Evolutionary conservation across 2,888 invertebrate genomes (phyloP).

Genomic region (Euplagia quadripunctaria): DNA sequence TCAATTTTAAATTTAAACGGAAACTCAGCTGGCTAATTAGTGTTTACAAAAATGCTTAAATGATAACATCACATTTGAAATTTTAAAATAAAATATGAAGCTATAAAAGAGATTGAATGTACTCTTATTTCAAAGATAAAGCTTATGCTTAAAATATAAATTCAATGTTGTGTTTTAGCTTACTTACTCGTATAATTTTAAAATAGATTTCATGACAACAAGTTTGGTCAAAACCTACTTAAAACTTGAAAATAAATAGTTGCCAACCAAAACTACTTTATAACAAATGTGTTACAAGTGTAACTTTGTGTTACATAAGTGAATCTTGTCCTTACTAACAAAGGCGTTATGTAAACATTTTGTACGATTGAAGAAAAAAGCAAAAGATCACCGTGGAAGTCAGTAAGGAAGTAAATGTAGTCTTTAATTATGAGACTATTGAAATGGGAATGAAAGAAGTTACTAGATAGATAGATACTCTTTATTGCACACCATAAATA

Average conservation of each 20-base stretch:
- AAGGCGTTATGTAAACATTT: constrained; percentile 30
- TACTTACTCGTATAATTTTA: background rate
- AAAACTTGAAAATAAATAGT: background rate
- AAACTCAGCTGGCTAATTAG: too few species aligned
- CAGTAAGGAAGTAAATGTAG: constrained; percentile 19
- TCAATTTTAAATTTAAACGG: background rate
- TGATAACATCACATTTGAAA: background rate
- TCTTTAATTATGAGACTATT: background rate
- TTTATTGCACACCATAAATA: too few species aligned
- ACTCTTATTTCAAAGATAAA: background rate
- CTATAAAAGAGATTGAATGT: background rate
- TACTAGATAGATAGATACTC: too few species aligned
- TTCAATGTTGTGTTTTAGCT: background rate
- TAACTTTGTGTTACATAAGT: background rate
- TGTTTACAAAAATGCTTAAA: too few species aligned
- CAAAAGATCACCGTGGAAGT: constrained; percentile 4
- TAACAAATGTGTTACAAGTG: background rate
- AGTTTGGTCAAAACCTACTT: background rate
- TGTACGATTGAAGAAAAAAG: constrained; percentile 14
- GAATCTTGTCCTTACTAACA: background rate
- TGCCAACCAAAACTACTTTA: background rate
- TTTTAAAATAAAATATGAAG: background rate
- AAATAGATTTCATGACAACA: background rate
- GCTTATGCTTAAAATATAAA: background rate
- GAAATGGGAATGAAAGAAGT: constrained; percentile 17